Conservation (phyloP, 2,888 invertebrate genomes). For the Psococerastis gibbosa region DNA sequence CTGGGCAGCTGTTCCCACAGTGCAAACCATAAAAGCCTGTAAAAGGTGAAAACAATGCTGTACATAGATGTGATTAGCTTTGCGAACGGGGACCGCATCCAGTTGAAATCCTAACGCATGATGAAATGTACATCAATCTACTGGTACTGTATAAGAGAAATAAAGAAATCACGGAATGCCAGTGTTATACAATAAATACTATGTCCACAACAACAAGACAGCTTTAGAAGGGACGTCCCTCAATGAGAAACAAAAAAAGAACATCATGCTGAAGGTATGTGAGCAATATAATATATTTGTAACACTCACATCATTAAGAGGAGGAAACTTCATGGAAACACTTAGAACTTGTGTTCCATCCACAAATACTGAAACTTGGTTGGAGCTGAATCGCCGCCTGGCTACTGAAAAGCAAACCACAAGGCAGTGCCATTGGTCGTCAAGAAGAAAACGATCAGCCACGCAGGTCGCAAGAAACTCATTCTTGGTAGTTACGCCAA, state of each 20-base stretch:
- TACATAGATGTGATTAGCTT: conserved; percentile 1
- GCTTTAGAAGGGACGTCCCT: too few relatives aligned
- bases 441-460: conserved; percentile 25
- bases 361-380: conserved; percentile 36
- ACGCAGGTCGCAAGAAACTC: conserved; percentile 35
- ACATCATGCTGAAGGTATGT: too few relatives aligned
- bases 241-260: too few relatives aligned
- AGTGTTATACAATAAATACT: too few relatives aligned
- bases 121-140: too few relatives aligned
- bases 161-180: too few relatives aligned
- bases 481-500: conserved; percentile 34
- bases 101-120: too few relatives aligned
- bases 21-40: conserved; percentile 18
- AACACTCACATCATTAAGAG: conserved; percentile 31
- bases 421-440: conserved; percentile 37
- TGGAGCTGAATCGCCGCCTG: conserved; percentile 36
- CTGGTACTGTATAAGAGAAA: too few relatives aligned
- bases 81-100: too few relatives aligned
- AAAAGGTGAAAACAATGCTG: too few relatives aligned
- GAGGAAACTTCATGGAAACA: conserved; percentile 34
- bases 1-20: conserved; percentile 17
- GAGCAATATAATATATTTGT: neutral
- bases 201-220: too few relatives aligned
- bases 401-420: conserved; percentile 29
- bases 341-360: conserved; percentile 35